Percentiles rank a stretch among this genome's conserved stretches.
phyloP scores from a whole-genome alignment of 1,140 invertebrate species.

The Drosophila santomea region DNA sequence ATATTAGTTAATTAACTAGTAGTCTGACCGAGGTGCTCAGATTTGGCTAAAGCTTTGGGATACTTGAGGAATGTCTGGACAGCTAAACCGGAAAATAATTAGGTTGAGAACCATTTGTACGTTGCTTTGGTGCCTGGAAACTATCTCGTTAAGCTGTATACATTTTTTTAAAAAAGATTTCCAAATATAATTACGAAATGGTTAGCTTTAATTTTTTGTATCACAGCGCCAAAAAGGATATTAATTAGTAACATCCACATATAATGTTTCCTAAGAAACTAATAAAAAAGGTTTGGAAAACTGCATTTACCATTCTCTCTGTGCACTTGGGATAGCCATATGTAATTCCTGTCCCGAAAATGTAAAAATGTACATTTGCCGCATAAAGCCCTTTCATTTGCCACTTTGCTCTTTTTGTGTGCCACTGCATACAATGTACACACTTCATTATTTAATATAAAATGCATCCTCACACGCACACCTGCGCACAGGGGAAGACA shows the following conservation, averaged over 20 bases:
- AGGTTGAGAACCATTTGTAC: neutral
- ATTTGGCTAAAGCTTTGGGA: neutral
- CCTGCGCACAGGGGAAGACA: slow-evolving; percentile 22
- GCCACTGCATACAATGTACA: slow-evolving; percentile 14
- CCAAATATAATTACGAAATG: too few relatives aligned
- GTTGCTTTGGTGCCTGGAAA: neutral
- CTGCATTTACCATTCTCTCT: neutral
- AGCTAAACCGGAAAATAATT: neutral
- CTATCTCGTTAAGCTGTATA: too few relatives aligned
- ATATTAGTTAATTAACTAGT: slow-evolving; percentile 24
- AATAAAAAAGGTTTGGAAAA: neutral
- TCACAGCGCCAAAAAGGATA: too few relatives aligned
- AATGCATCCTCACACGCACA: slow-evolving; percentile 37
- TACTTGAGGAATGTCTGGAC: neutral
- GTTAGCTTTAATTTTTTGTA: too few relatives aligned
- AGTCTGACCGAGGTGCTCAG: slow-evolving; percentile 1
- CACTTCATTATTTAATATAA: slow-evolving; percentile 48
- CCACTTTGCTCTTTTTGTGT: slow-evolving; percentile 9
- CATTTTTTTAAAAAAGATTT: too few relatives aligned
- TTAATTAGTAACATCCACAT: too few relatives aligned
- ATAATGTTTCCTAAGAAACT: too few relatives aligned
- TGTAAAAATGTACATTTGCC: slow-evolving; percentile 5
- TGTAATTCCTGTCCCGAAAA: neutral
- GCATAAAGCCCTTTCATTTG: slow-evolving; percentile 4
- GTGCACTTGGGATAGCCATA: too few relatives aligned